phyloP scores from a whole-genome alignment of 2,797 vertebrate species.

The Acestrorhynchus altus region DNA sequence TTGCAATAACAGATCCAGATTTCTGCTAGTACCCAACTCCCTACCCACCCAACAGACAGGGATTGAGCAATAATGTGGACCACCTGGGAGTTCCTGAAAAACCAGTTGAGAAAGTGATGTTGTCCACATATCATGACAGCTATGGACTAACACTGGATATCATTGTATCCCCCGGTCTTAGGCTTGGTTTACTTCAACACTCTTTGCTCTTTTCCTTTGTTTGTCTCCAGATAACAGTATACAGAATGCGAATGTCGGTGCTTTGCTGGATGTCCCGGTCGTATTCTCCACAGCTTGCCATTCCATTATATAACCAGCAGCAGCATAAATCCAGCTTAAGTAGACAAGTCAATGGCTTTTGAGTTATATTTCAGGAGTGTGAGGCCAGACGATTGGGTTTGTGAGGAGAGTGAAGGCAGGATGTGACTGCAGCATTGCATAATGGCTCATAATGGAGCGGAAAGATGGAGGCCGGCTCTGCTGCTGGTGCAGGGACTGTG shows the following conservation, averaged over 20 bases:
- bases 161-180: too few relatives aligned
- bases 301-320: constrained; percentile 48
- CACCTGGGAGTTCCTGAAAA: too few relatives aligned
- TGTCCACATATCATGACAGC: too few relatives aligned
- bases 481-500: constrained; percentile 51
- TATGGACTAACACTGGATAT: not conserved
- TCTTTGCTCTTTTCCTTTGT: not conserved
- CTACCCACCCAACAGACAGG: too few relatives aligned
- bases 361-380: constrained; percentile 42
- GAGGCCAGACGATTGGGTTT: constrained; percentile 43
- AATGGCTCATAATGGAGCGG: constrained; percentile 47
- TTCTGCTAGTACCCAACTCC: too few relatives aligned
- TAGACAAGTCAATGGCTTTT: constrained; percentile 49
- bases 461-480: constrained; percentile 28
- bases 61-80: too few relatives aligned
- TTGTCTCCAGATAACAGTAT: not conserved
- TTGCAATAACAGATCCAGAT: too few relatives aligned
- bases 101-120: too few relatives aligned
- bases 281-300: constrained; percentile 49
- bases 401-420: constrained; percentile 28
- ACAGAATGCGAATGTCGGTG: constrained; percentile 9
- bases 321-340: constrained; percentile 43
- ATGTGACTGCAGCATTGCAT: constrained; percentile 54
- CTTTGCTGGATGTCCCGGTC: constrained; percentile 33
- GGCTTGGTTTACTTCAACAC: not conserved